Conservation (phyloP, 2,888 invertebrate genomes). For the Zele albiditarsus region DNA sequence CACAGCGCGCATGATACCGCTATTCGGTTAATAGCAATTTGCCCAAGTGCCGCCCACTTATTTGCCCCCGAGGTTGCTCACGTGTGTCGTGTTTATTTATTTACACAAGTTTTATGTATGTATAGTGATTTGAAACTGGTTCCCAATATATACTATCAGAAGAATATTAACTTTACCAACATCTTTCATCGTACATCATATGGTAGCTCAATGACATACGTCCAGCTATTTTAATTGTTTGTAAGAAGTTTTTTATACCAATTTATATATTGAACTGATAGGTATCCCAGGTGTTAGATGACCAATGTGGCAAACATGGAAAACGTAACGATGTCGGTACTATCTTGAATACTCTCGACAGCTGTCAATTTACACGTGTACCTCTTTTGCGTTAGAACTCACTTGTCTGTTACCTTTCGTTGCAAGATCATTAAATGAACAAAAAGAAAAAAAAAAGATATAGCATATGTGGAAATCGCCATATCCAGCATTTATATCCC, state of each 20-base stretch:
- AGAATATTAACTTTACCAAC: not conserved
- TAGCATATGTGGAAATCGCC: not conserved
- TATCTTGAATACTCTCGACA: constrained; percentile 21
- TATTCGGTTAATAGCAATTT: constrained; percentile 24
- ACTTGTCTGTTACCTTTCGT: not conserved
- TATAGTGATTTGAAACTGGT: not conserved
- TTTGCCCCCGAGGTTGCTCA: not conserved
- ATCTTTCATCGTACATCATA: not conserved
- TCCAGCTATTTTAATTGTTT: not conserved
- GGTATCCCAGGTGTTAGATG: constrained; percentile 22
- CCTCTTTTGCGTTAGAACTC: not conserved
- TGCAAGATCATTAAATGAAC: not conserved
- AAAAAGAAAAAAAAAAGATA: not conserved
- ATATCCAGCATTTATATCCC: not conserved
- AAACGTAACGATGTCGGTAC: constrained; percentile 15
- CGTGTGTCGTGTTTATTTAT: constrained; percentile 14
- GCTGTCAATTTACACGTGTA: constrained; percentile 26
- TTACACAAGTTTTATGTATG: not conserved
- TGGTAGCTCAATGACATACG: not conserved
- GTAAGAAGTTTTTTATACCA: not conserved
- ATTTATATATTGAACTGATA: not conserved
- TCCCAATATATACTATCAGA: not conserved
- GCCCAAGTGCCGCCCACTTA: constrained; percentile 24
- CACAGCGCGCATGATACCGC: constrained; percentile 4
- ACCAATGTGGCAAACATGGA: constrained; percentile 15